Percentiles rank a stretch among this genome's conserved stretches.
Evolutionary conservation across 1,140 invertebrate genomes (phyloP).

Genomic region (Dermatophagoides farinae): DNA sequence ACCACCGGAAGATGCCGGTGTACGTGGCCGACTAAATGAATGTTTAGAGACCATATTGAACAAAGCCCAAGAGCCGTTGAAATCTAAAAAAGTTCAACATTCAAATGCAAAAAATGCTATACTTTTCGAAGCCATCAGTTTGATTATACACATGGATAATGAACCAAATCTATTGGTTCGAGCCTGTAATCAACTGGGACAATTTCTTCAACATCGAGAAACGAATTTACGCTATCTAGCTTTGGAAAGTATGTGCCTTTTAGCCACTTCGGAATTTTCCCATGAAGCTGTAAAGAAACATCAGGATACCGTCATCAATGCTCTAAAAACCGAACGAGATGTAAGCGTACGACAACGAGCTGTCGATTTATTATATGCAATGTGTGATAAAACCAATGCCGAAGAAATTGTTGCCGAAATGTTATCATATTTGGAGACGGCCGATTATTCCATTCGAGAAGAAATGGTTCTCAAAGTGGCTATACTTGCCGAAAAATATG

Average conservation of each 20-base stretch:
- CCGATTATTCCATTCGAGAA: conserved; percentile 97
- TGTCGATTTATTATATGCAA: conserved; percentile 96
- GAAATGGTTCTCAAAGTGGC: conserved; percentile 99
- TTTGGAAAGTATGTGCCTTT: conserved; percentile 95
- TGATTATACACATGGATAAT: conserved; percentile 95
- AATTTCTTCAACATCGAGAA: conserved; percentile 93
- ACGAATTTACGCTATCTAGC: conserved; percentile 96
- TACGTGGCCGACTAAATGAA: conserved; percentile 81
- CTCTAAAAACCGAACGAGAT: conserved; percentile 98
- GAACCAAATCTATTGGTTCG: conserved; percentile 90
- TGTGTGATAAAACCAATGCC: conserved; percentile 98
- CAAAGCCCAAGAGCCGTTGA: conserved; percentile 97
- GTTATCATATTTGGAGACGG: conserved; percentile 95
- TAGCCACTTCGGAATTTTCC: conserved; percentile 97
- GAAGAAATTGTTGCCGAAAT: conserved; percentile 99
- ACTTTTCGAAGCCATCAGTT: conserved; percentile 95
- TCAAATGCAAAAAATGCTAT: conserved; percentile 99
- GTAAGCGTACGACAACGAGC: conserved; percentile 95
- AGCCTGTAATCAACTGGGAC: conserved; percentile 94
- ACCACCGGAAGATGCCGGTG: conserved; percentile 61
- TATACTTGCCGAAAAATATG: conserved; percentile 97
- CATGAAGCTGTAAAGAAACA: conserved; percentile 99
- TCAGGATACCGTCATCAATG: conserved; percentile 96
- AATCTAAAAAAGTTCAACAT: conserved; percentile 99
- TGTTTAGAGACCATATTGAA: conserved; percentile 99